These are phyloP conservation scores for Oreochromis tanganicae DNA, from an alignment of 2,113 vertebrate genomes.

Conservation along the genomic window DNA sequence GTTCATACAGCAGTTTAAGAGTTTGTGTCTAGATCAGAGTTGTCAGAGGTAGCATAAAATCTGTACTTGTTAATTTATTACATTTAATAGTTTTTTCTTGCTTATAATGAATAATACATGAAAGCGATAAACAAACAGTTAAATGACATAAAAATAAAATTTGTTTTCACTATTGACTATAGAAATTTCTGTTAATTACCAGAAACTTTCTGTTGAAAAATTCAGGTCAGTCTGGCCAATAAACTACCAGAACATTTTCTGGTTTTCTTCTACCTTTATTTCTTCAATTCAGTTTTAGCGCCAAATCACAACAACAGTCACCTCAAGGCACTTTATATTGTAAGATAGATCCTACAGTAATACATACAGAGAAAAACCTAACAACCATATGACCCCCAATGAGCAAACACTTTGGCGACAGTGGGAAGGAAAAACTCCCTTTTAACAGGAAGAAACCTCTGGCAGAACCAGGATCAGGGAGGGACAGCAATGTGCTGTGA, in stretches of 20 bases:
- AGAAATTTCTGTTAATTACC: not conserved
- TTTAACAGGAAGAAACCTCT: not conserved
- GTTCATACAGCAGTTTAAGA: not conserved
- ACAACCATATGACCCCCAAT: not conserved
- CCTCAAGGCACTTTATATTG: not conserved
- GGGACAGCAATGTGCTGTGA: not conserved
- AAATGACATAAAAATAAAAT: not conserved
- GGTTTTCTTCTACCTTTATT: not conserved
- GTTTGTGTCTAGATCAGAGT: not conserved
- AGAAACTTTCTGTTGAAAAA: not conserved
- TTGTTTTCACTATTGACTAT: not conserved
- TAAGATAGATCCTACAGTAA: not conserved
- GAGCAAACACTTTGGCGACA: not conserved
- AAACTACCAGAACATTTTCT: not conserved
- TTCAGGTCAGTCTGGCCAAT: not conserved
- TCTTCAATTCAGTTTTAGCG: not conserved
- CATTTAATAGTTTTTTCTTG: not conserved
- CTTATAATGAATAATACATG: accelerated
- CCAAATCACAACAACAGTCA: not conserved
- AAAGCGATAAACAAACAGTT: not conserved
- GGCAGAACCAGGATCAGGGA: not conserved
- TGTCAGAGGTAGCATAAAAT: not conserved
- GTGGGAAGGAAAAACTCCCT: not conserved
- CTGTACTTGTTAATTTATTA: not conserved
- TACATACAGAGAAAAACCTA: not conserved